Percentiles rank a stretch among this genome's conserved stretches.
These are phyloP conservation scores for Mactra quadrangularis DNA, from an alignment of 1,140 invertebrate species.

Conservation along the genomic window DNA sequence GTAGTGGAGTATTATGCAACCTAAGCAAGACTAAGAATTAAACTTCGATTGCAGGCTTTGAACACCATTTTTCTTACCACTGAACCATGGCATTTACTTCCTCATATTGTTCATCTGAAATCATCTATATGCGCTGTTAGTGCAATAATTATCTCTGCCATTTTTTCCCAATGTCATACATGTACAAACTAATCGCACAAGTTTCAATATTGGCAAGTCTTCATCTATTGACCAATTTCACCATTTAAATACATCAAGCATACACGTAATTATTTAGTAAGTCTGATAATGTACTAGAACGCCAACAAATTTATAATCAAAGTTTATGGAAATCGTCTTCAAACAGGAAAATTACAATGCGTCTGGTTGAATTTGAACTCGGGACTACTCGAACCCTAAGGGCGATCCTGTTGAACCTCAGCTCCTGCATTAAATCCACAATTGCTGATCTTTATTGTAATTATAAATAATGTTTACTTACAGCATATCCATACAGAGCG, in stretches of 20 bases:
- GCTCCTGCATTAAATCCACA: background rate
- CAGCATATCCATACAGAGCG: conserved; percentile 98
- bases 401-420: background rate
- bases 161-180: no score
- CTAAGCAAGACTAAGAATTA: background rate
- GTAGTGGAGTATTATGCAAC: background rate
- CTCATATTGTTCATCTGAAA: background rate
- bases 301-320: background rate
- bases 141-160: no score
- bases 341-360: background rate
- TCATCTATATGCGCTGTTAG: no score
- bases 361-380: background rate
- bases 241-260: no score
- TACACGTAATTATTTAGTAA: no score
- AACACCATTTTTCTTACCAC: background rate
- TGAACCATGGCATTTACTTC: background rate
- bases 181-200: no score
- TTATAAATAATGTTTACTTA: conserved; percentile 86
- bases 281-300: no score
- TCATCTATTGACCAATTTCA: no score
- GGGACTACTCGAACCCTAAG: background rate
- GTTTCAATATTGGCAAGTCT: no score
- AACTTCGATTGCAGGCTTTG: background rate
- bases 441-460: background rate
- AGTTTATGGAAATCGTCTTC: background rate